These are phyloP conservation scores for Pandemis cinnamomeana DNA, from an alignment of 2,888 invertebrate species.

Conservation along the genomic window DNA sequence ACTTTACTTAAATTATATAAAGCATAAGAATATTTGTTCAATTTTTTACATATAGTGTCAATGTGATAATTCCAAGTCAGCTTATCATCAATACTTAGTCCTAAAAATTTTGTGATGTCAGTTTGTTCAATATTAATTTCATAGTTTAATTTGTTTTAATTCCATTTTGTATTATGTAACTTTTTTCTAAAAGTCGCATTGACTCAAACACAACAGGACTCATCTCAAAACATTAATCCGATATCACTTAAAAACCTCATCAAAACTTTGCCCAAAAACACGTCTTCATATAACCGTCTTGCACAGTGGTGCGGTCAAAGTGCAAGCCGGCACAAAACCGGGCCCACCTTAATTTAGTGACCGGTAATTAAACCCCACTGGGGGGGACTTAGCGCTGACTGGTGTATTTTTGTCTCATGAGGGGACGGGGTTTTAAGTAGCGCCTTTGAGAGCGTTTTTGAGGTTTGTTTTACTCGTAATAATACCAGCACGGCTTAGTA, in stretches of 20 bases:
- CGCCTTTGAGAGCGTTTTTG: background rate
- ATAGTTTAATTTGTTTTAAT: too few species aligned
- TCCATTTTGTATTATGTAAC: too few species aligned
- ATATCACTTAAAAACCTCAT: slow-evolving; percentile 1
- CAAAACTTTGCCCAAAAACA: slow-evolving; percentile 36
- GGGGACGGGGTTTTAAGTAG: slow-evolving; percentile 18
- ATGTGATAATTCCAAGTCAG: too few species aligned
- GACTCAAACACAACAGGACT: too few species aligned
- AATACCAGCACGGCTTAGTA: too few species aligned
- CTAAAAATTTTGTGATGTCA: too few species aligned
- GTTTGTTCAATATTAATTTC: too few species aligned
- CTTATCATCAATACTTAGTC: too few species aligned
- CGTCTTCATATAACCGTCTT: slow-evolving; percentile 39
- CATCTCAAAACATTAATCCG: background rate
- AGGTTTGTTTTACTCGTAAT: background rate
- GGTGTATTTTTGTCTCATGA: slow-evolving; percentile 40
- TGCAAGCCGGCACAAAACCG: slow-evolving; percentile 45
- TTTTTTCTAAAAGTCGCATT: too few species aligned
- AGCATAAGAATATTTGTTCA: too few species aligned
- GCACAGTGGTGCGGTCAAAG: slow-evolving; percentile 41
- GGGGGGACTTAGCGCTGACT: slow-evolving; percentile 34
- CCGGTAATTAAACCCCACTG: slow-evolving; percentile 50
- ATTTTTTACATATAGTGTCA: too few species aligned
- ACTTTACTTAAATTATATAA: too few species aligned
- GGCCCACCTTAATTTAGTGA: slow-evolving; percentile 52